These are phyloP conservation scores for Drosophila triauraria DNA, from an alignment of 1,140 invertebrate genomes.

Conservation along the genomic window DNA sequence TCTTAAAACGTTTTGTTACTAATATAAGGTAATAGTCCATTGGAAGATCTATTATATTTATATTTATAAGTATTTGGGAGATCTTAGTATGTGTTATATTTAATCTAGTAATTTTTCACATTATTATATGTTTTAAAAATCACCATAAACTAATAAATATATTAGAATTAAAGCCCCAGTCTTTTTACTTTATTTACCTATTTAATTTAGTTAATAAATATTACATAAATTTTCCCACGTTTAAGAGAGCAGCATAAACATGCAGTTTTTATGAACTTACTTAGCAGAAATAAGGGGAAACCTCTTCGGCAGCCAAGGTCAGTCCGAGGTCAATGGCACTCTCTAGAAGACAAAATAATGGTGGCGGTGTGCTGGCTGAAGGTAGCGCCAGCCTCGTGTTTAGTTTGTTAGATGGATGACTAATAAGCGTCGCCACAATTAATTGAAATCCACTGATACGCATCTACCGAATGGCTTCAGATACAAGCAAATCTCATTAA, in stretches of 20 bases:
- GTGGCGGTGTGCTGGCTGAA: background rate
- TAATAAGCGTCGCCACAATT: constrained; percentile 84
- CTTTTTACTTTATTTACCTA: background rate
- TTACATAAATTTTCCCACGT: background rate
- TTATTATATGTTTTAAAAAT: background rate
- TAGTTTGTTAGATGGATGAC: constrained; percentile 80
- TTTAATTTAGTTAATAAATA: background rate
- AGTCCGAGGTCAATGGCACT: constrained; percentile 42
- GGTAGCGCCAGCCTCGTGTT: constrained; percentile 67
- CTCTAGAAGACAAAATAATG: constrained; percentile 23
- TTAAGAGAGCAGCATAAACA: constrained; percentile 39
- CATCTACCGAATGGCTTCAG: constrained; percentile 82
- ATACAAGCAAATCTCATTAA: constrained; percentile 84
- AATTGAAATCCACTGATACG: constrained; percentile 82
- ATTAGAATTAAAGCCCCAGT: background rate
- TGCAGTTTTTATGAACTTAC: constrained; percentile 55
- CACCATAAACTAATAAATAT: background rate
- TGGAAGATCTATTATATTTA: no score
- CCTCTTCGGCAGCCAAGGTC: constrained; percentile 25
- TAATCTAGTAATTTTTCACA: background rate
- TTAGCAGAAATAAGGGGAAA: constrained; percentile 34
- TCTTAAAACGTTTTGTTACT: background rate
- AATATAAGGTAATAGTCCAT: no score
- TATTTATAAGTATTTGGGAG: background rate
- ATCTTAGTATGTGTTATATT: no score